These are phyloP conservation scores for Rutpela maculata DNA, from an alignment of 2,888 invertebrate genomes.

Conservation along the genomic window DNA sequence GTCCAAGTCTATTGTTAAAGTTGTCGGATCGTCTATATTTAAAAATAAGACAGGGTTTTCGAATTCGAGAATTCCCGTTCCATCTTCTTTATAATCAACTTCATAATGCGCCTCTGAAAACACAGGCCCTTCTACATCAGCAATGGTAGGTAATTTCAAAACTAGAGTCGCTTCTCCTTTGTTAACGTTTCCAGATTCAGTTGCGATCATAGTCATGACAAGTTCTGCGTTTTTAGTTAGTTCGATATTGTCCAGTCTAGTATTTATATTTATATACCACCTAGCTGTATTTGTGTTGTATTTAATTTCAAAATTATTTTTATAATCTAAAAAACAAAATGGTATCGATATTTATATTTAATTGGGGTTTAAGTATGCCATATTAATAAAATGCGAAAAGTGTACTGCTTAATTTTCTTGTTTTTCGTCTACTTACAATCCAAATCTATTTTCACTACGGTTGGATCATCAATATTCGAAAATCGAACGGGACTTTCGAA, in stretches of 20 bases:
- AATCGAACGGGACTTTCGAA: slow-evolving; percentile 2
- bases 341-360: neutral
- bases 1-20: slow-evolving; percentile 11
- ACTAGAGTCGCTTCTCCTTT: neutral
- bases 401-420: too few relatives aligned
- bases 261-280: neutral
- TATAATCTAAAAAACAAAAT: slow-evolving; percentile 7
- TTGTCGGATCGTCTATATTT: slow-evolving; percentile 14
- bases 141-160: slow-evolving; percentile 1
- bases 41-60: neutral
- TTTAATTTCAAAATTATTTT: slow-evolving; percentile 29
- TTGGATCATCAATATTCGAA: slow-evolving; percentile 9
- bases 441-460: neutral
- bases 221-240: neutral
- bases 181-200: neutral
- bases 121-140: neutral
- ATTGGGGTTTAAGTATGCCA: neutral
- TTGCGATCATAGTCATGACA: neutral
- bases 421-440: slow-evolving; percentile 20
- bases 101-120: slow-evolving; percentile 19
- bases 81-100: slow-evolving; percentile 17
- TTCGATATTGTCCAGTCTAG: neutral
- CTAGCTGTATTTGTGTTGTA: neutral
- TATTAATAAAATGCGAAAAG: too few relatives aligned
- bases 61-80: neutral